Conservation (phyloP, 2,113 vertebrate genomes). For the Sorex fumeus region DNA sequence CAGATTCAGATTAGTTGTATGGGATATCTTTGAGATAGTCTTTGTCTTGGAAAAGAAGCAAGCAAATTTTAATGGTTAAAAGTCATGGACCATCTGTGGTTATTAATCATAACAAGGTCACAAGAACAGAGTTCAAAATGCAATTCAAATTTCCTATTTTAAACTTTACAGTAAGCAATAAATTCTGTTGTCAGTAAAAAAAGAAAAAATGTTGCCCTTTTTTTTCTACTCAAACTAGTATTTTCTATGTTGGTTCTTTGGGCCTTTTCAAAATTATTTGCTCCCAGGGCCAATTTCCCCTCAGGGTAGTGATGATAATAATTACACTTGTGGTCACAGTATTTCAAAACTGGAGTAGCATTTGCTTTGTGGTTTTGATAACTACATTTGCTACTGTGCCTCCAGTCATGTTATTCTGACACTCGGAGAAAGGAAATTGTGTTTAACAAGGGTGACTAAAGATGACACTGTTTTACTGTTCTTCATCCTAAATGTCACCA, state of each 20-base stretch:
- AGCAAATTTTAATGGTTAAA: constrained; percentile 1
- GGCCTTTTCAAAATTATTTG: constrained; percentile 59
- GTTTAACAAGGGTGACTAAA: constrained; percentile 10
- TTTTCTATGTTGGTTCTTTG: constrained; percentile 10
- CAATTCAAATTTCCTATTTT: constrained; percentile 2
- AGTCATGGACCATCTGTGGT: neutral
- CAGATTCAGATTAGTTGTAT: neutral
- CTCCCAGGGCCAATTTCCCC: constrained; percentile 40
- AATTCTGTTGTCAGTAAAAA: neutral
- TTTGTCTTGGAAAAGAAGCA: neutral
- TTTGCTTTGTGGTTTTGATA: constrained; percentile 48
- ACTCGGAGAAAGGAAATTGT: neutral
- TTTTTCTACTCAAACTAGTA: neutral
- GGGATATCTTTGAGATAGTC: neutral
- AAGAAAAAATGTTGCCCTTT: neutral
- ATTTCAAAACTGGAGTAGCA: constrained; percentile 42
- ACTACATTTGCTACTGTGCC: neutral
- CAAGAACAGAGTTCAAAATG: neutral
- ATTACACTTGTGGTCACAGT: neutral
- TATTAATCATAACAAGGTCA: constrained; percentile 21
- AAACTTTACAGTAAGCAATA: neutral
- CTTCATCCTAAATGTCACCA: neutral
- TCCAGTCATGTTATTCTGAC: neutral
- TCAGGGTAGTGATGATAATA: neutral
- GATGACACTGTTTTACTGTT: constrained; percentile 36